Conservation (phyloP, 2,797 vertebrate genomes). For the Anolis apletophallus region DNA sequence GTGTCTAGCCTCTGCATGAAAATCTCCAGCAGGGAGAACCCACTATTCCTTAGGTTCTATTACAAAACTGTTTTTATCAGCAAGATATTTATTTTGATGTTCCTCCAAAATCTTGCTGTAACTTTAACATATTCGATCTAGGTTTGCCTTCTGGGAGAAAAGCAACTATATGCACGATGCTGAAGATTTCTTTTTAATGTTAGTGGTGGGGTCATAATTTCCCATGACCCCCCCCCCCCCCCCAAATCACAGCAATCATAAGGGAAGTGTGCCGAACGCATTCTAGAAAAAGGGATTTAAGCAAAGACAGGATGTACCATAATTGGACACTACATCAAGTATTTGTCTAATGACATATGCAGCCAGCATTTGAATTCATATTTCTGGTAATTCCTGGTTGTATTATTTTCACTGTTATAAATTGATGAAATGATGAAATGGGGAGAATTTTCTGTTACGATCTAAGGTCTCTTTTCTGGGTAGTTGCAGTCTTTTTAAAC, state of each 20-base stretch:
- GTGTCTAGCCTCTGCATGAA: background rate
- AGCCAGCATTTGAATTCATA: background rate
- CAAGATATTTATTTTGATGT: background rate
- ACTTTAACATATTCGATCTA: background rate
- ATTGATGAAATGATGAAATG: too few relatives aligned
- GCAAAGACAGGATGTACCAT: background rate
- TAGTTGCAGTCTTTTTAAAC: background rate
- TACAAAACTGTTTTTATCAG: background rate
- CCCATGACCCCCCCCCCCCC: too few relatives aligned
- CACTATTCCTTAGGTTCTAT: background rate
- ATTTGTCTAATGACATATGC: background rate
- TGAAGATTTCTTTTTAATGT: background rate
- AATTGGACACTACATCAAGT: background rate
- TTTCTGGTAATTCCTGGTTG: background rate
- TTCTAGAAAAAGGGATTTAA: background rate
- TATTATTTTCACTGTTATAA: background rate
- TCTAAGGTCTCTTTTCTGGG: background rate
- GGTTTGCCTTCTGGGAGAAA: background rate
- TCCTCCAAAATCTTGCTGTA: background rate
- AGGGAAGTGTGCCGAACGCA: background rate
- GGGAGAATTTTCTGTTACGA: background rate
- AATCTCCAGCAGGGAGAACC: background rate
- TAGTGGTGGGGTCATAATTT: background rate
- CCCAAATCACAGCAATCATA: background rate
- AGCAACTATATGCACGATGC: background rate